Evolutionary conservation across 2,797 vertebrate genomes (phyloP).

Genomic region (Characodon lateralis): DNA sequence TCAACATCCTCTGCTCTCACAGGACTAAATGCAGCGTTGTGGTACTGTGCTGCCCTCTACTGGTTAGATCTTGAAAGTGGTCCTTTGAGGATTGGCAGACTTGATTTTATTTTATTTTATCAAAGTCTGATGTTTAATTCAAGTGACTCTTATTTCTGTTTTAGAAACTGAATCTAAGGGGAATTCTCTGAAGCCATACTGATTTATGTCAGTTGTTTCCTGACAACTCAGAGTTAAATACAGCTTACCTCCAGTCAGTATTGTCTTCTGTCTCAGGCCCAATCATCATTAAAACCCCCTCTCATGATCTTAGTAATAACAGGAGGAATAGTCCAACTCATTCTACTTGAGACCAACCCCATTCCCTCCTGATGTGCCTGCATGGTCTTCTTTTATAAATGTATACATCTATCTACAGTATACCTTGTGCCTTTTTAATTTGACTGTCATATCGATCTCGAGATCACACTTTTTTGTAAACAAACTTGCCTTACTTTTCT

Average conservation of each 20-base stretch:
- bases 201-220: constrained; percentile 35
- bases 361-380: constrained; percentile 76
- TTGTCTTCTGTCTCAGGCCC: constrained; percentile 39
- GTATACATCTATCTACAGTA: constrained; percentile 49
- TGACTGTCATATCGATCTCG: constrained; percentile 71
- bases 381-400: constrained; percentile 68
- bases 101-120: constrained; percentile 28
- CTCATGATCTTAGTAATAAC: constrained; percentile 35
- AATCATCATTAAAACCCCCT: constrained; percentile 6
- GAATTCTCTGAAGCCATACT: constrained; percentile 61
- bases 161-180: constrained; percentile 16
- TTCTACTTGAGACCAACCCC: constrained; percentile 62
- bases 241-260: constrained; percentile 64
- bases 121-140: constrained; percentile 52
- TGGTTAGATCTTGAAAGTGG: constrained; percentile 42
- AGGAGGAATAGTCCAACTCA: constrained; percentile 25
- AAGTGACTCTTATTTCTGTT: constrained; percentile 20
- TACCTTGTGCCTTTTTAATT: constrained; percentile 80
- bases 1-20: constrained; percentile 31
- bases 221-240: constrained; percentile 39
- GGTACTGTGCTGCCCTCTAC: constrained; percentile 66
- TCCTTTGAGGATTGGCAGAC: not conserved
- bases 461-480: constrained; percentile 69
- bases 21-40: constrained; percentile 32
- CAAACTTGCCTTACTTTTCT: constrained; percentile 76